Evolutionary conservation across 1,140 invertebrate species (phyloP), one percentile per base, ranked within the genome.

Genomic region (Orchesella cincta): DNA sequence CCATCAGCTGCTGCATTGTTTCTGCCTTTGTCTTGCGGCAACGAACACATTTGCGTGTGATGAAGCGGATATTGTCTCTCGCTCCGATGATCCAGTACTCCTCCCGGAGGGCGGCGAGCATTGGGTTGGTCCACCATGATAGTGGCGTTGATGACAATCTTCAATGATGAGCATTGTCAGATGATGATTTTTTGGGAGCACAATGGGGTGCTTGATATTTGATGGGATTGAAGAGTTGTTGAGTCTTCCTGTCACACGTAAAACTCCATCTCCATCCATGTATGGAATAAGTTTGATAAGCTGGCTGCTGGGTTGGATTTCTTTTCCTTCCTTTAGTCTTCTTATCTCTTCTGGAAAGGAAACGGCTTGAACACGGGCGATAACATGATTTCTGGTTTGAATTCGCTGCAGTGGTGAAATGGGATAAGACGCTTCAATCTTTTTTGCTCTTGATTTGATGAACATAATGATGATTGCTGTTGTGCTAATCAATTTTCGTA

Each of bases 1-100:
- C 84, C 84, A 85, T 67, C 5, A 67, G 2, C 33, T 67, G 62
- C n/a, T 85, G 3, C 26, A 67, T 33, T 29, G 33, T 2, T 23
- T 29, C 31, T 31, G 62, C 31, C 12, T 67, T 67, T 5, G 29
- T 26, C 8, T 23, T 8, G 8, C 3, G 5, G 33, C 62, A 67
- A 29, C 1, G 29, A 2, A 67, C 62, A 31, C 62, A 67, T 23
- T 31, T 67, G 8, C 31, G 8, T 2, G n/a, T 3, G 2, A 67
- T 12, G 31, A 8, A 29, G 33, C 62, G 31, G 12, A 67, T 23
- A 12, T 1, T 33, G 31, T 67, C 62, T 31, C 62, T 3, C 2
- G 8, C 62, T 8, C n/a, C n/a, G 3, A 23, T 3, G n/a, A 67
- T 67, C 62, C 62, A 67, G 31, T 31, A 67, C 5, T 31, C 3